Conservation (phyloP, 2,113 vertebrate genomes). For the Polyodon spathula region DNA sequence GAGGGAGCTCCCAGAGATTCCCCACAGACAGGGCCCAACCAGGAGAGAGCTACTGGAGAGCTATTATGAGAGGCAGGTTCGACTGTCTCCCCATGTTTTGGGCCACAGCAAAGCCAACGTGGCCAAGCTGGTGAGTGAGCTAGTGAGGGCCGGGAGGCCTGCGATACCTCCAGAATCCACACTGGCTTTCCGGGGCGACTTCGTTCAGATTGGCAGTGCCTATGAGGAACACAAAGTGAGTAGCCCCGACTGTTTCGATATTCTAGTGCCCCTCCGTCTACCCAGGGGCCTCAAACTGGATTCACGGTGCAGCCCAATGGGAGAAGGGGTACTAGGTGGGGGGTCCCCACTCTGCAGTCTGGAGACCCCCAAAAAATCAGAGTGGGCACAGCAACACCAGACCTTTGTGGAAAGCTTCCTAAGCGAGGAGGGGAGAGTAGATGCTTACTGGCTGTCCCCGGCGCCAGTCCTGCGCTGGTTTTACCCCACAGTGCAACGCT, state of each 20-base stretch:
- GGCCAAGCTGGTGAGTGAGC: slow-evolving; percentile 63
- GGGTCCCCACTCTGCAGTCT: slow-evolving; percentile 31
- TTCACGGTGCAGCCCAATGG: slow-evolving; percentile 9
- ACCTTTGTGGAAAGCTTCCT: slow-evolving; percentile 54
- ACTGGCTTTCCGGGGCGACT: slow-evolving; percentile 67
- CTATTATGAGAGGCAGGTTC: slow-evolving; percentile 61
- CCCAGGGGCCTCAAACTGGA: slow-evolving; percentile 55
- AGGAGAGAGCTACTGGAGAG: slow-evolving; percentile 45
- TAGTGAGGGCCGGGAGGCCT: slow-evolving; percentile 57
- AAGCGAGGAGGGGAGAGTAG: slow-evolving; percentile 36
- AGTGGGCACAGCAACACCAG: slow-evolving; percentile 47
- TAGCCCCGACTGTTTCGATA: slow-evolving; percentile 69
- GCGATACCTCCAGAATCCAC: slow-evolving; percentile 49
- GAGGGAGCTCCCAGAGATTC: slow-evolving; percentile 12
- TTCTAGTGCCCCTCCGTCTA: slow-evolving; percentile 65
- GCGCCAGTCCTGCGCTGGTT: slow-evolving; percentile 71
- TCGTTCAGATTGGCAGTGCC: slow-evolving; percentile 69
- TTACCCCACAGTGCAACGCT: slow-evolving; percentile 64
- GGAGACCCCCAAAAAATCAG: slow-evolving; percentile 38
- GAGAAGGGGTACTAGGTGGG: slow-evolving; percentile 4
- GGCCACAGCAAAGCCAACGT: slow-evolving; percentile 81
- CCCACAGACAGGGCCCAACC: slow-evolving; percentile 9
- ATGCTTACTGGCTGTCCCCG: slow-evolving; percentile 44
- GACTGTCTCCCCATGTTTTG: slow-evolving; percentile 71
- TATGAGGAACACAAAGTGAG: slow-evolving; percentile 78